phyloP scores from a whole-genome alignment of 2,888 invertebrate species.

The Keiferia lycopersicella region DNA sequence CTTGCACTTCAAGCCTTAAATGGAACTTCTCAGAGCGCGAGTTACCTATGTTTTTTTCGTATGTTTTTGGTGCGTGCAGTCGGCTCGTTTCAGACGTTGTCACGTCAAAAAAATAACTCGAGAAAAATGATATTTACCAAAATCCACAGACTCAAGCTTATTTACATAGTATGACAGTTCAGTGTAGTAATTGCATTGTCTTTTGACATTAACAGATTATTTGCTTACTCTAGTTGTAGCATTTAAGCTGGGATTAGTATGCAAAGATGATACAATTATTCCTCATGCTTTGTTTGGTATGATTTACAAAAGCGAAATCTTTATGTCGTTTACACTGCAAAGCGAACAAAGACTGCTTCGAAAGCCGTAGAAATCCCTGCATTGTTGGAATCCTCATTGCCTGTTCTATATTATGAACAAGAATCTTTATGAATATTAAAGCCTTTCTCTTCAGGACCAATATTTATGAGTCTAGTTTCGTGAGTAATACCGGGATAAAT shows the following conservation, averaged over 20 bases:
- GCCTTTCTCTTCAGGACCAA: conserved; percentile 11
- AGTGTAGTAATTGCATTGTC: too few species aligned
- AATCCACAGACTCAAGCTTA: too few species aligned
- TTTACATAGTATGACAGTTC: too few species aligned
- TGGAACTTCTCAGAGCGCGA: too few species aligned
- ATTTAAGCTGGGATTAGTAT: neutral
- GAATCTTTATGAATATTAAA: conserved; percentile 23
- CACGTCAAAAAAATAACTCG: too few species aligned
- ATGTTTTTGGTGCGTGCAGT: too few species aligned
- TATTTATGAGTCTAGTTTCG: conserved; percentile 24
- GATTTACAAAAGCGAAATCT: conserved; percentile 16
- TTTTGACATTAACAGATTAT: too few species aligned
- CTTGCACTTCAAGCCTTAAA: too few species aligned
- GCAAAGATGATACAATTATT: neutral
- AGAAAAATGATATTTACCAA: too few species aligned
- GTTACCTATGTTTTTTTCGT: too few species aligned
- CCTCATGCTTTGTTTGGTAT: neutral
- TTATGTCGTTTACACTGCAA: neutral
- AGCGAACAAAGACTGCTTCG: neutral
- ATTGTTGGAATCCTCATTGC: conserved; percentile 14
- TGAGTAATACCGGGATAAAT: conserved; percentile 23
- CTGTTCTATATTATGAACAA: conserved; percentile 19
- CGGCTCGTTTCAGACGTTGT: too few species aligned
- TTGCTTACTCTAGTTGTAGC: too few species aligned
- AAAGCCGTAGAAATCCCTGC: conserved; percentile 15